Evolutionary conservation across 1,140 invertebrate genomes (phyloP), one percentile per base, ranked within the genome.

Genomic region (Hirudo medicinalis): DNA sequence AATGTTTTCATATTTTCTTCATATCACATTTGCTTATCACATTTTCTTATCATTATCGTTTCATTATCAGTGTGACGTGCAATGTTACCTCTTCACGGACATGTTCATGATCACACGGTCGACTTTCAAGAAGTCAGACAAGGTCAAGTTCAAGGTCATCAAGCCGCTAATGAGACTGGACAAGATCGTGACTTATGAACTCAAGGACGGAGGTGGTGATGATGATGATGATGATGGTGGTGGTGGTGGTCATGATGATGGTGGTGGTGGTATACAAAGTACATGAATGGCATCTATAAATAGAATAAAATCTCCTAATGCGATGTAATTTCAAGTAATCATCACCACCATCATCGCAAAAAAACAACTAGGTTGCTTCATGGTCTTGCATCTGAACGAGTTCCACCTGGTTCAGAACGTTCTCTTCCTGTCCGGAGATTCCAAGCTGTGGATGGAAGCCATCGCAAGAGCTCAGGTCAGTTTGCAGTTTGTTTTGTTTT

Each of bases 81-180:
- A 91, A 76, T 90, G 90, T 78, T 87, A 93, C 72, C 83, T 95
- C 22, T 86, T 95, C 77, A 94, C 92, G 8, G 92, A 95, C 80
- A 88, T 94, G 83, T 82, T 95, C 57, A 82, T 95, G 67, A 86
- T 95, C 55, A 93, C 91, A 78, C 93, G 94, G 81, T 84, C 87
- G 54, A 87, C 88, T 22, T 89, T 88, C 43, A 90, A 85, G 76
- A 73, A 70, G 32, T 80, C 78, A 17, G 86, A 87, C 75, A 63
- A 63, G 57, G 57, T 63, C 57, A 84, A 83, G 73, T 81, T 87
- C 67, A 84, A 86, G 75, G 85, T 94, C 17, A 87, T 93, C 63
- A 86, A 91, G 43, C 90, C 90, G 76, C 91, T 91, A 0, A 91
- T 88, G 80, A 81, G 90, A 54, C 87, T 92, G 32, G 90, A 91